A percentile compares a stretch with the other conserved stretches of the same genome.
Evolutionary conservation across 2,113 vertebrate species (phyloP).

Genomic region (Rynchops niger): DNA sequence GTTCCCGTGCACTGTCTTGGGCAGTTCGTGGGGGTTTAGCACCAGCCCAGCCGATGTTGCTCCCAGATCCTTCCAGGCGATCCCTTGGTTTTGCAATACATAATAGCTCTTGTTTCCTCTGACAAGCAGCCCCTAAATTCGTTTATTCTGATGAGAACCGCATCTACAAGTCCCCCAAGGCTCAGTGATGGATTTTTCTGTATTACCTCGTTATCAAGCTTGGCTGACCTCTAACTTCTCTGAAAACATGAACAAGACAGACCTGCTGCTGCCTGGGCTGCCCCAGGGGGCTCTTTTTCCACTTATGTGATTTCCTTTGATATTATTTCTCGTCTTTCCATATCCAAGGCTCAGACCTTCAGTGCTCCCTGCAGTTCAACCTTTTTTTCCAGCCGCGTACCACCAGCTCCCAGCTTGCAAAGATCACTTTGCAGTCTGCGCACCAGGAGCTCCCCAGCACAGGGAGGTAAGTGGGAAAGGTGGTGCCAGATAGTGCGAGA

Average conservation of each 20-base stretch:
- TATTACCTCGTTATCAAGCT: conserved; percentile 62
- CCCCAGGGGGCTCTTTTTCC: conserved; percentile 66
- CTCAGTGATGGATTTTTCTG: conserved; percentile 57
- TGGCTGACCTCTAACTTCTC: conserved; percentile 61
- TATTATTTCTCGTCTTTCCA: conserved; percentile 56
- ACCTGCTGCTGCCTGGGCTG: conserved; percentile 43
- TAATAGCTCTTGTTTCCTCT: neutral
- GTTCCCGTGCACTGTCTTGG: neutral
- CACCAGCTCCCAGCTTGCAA: neutral
- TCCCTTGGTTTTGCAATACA: neutral
- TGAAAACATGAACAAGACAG: conserved; percentile 46
- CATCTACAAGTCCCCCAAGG: conserved; percentile 37
- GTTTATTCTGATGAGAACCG: neutral
- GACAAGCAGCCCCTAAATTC: neutral
- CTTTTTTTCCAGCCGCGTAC: neutral
- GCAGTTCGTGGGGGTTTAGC: neutral
- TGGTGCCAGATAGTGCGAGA: neutral
- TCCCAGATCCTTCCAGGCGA: neutral
- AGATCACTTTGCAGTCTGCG: neutral
- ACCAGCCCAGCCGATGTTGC: neutral
- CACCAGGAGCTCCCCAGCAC: neutral
- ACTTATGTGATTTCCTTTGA: conserved; percentile 68
- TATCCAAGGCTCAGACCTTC: conserved; percentile 50
- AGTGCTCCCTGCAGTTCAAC: conserved; percentile 41
- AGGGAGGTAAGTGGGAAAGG: neutral